These are phyloP conservation scores for Holacanthella duospinosa DNA, from an alignment of 2,888 invertebrate genomes.

Conservation along the genomic window DNA sequence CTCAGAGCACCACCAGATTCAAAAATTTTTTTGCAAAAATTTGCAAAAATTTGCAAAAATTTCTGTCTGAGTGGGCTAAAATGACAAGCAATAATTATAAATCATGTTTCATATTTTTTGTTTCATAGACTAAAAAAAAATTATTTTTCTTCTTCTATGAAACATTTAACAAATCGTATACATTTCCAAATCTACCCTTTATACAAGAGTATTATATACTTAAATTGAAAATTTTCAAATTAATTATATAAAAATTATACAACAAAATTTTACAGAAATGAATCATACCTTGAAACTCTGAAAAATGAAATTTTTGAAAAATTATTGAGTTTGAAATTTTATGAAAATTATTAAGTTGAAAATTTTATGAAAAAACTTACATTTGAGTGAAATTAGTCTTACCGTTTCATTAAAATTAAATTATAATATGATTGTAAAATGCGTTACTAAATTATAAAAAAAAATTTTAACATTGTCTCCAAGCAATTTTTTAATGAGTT, in stretches of 20 bases:
- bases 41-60: neutral
- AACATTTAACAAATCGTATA: constrained; percentile 1
- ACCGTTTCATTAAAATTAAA: no score
- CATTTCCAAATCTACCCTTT: no score
- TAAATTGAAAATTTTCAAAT: neutral
- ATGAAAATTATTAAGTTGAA: neutral
- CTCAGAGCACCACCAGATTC: neutral
- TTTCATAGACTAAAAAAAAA: neutral
- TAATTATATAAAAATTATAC: neutral
- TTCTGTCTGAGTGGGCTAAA: neutral
- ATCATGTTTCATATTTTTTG: neutral
- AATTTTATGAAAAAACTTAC: no score
- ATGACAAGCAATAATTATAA: neutral
- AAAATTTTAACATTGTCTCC: neutral
- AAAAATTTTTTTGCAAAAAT: neutral
- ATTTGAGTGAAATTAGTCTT: no score
- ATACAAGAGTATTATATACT: neutral
- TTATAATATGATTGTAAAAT: constrained; percentile 1
- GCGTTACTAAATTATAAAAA: neutral
- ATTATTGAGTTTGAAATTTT: neutral
- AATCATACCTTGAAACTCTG: constrained; percentile 6
- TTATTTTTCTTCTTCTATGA: neutral
- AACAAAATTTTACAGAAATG: constrained; percentile 2
- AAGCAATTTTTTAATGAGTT: neutral
- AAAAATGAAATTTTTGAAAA: constrained; percentile 2